Conservation (phyloP, 2,888 invertebrate species). For the Acanthosepion esculentum region DNA sequence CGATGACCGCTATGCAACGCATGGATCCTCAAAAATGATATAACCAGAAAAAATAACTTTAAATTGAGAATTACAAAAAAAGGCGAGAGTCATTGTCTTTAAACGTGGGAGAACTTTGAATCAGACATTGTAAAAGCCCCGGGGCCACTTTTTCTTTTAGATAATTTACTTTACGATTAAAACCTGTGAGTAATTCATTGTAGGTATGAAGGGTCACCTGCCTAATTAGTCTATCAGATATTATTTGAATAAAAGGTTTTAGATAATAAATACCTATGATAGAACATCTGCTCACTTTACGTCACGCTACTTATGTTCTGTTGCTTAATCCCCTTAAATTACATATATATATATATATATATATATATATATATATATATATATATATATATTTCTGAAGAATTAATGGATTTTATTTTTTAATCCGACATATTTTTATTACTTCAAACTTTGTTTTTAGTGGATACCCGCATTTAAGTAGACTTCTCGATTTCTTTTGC, state of each 20-base stretch:
- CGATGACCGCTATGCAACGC: no score
- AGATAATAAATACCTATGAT: not conserved
- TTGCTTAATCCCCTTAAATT: not conserved
- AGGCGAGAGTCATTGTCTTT: no score
- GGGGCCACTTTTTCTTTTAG: not conserved
- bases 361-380: constrained; percentile 36
- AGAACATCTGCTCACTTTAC: not conserved
- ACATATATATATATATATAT: constrained; percentile 43
- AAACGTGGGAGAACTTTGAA: no score
- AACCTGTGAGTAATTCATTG: not conserved
- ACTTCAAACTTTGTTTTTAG: no score
- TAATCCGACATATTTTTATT: no score
- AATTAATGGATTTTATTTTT: no score
- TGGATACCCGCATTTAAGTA: no score
- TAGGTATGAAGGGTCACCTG: not conserved
- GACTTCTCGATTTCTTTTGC: no score
- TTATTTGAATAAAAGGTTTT: not conserved
- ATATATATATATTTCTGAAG: not conserved
- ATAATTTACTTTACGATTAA: not conserved
- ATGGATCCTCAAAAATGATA: no score
- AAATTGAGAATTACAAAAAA: no score
- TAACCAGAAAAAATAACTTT: no score
- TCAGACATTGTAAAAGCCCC: no score
- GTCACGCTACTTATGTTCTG: not conserved
- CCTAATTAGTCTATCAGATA: not conserved